These are phyloP conservation scores for Parthenolecanium corni DNA, from an alignment of 2,888 invertebrate species.

Conservation along the genomic window DNA sequence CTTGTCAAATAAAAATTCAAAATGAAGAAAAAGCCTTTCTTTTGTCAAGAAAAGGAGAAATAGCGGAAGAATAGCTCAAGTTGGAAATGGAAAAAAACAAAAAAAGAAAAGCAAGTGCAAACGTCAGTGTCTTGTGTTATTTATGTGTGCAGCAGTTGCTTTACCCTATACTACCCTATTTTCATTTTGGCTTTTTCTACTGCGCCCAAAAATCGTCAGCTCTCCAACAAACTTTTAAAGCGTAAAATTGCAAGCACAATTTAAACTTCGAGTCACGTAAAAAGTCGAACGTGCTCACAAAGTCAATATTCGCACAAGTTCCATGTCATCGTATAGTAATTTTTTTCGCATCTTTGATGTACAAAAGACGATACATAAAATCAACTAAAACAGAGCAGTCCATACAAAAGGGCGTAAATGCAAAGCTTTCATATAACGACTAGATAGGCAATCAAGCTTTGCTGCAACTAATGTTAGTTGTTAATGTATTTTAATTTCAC, in stretches of 20 bases:
- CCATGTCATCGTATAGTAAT: neutral
- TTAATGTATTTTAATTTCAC: no score
- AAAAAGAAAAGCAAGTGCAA: neutral
- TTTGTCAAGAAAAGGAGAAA: neutral
- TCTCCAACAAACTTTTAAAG: neutral
- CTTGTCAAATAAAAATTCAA: neutral
- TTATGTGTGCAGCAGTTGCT: conserved; percentile 1
- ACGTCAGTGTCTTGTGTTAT: neutral
- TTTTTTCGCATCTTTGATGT: neutral
- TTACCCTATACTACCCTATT: neutral
- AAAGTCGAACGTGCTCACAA: neutral
- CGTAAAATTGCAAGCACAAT: conserved; percentile 1
- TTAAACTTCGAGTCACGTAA: neutral
- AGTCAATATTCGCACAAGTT: conserved; percentile 1
- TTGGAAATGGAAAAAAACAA: neutral
- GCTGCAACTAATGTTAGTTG: no score
- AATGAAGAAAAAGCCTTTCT: neutral
- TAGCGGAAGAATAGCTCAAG: neutral
- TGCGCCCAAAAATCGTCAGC: no score
- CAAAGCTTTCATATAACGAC: no score
- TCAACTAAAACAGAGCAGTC: no score
- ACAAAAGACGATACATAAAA: neutral
- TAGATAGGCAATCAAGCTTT: no score
- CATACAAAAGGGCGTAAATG: no score
- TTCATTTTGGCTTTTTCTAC: neutral